A percentile compares a stretch with the other conserved stretches of the same genome.
Evolutionary conservation across 2,113 vertebrate genomes (phyloP).

Genomic region (Carassius auratus): DNA sequence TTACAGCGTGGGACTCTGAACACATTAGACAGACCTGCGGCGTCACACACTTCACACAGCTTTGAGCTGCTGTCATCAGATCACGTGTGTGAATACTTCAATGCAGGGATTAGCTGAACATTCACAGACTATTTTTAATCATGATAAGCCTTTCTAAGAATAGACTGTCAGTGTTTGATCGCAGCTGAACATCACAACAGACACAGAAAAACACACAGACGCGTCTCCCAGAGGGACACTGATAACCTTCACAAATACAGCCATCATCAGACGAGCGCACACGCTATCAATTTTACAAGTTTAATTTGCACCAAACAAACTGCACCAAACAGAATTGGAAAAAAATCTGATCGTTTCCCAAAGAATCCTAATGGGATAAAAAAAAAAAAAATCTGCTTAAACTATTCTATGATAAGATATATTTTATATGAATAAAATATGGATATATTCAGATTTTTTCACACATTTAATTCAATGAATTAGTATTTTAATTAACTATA

Average conservation of each 20-base stretch:
- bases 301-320: not conserved
- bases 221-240: not conserved
- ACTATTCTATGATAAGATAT: not conserved
- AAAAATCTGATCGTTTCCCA: not conserved
- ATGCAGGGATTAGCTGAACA: slow-evolving; percentile 29
- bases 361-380: not conserved
- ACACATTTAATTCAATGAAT: too few relatives aligned
- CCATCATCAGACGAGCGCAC: not conserved
- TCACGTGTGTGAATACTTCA: slow-evolving; percentile 24
- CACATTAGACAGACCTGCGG: not conserved
- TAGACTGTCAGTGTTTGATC: not conserved
- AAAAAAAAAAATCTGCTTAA: not conserved
- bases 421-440: not conserved
- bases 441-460: too few relatives aligned
- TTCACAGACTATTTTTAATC: slow-evolving; percentile 9
- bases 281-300: not conserved
- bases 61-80: slow-evolving; percentile 1
- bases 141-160: slow-evolving; percentile 6
- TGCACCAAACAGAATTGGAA: not conserved
- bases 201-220: not conserved
- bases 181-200: slow-evolving; percentile 25
- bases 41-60: slow-evolving; percentile 27
- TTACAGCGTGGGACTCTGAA: not conserved
- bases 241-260: not conserved
- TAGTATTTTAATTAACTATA: too few relatives aligned